Percentiles rank a stretch among this genome's conserved stretches.
Evolutionary conservation across 2,113 vertebrate genomes (phyloP).

Genomic region (Sminthopsis crassicaudata): DNA sequence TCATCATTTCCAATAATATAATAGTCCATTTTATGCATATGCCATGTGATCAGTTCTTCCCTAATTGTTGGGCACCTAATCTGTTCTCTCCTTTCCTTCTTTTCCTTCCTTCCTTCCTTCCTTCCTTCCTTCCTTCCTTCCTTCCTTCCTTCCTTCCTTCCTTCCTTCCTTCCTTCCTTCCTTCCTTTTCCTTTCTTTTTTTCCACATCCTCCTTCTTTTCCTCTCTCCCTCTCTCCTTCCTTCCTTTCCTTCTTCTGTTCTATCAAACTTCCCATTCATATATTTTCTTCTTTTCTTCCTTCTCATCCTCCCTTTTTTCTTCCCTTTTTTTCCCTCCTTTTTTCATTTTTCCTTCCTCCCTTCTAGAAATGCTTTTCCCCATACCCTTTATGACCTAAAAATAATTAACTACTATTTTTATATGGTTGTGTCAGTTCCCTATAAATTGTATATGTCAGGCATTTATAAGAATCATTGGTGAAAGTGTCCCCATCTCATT

Average conservation of each 20-base stretch:
- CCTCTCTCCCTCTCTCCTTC: no score
- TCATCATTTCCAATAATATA: neutral
- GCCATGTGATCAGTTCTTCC: neutral
- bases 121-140: neutral
- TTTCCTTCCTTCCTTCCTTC: fast-evolving
- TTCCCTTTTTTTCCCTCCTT: no score
- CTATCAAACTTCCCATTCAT: no score
- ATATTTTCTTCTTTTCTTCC: neutral
- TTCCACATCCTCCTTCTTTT: no score
- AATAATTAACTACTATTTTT: neutral
- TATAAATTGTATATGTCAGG: neutral
- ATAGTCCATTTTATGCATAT: neutral
- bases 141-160: neutral
- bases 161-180: no score
- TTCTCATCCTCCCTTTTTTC: no score
- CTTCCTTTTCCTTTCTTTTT: no score
- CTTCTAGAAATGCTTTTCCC: neutral
- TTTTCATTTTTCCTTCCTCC: neutral
- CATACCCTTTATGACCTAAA: neutral
- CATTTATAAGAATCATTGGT: neutral
- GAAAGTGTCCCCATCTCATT: neutral
- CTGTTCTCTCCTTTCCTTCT: neutral
- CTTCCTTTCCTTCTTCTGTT: no score
- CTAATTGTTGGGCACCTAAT: neutral
- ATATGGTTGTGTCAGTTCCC: neutral